Evolutionary conservation across 2,797 vertebrate genomes (phyloP), one percentile per base, ranked within the genome.

Genomic region (Molossus alvarezi): DNA sequence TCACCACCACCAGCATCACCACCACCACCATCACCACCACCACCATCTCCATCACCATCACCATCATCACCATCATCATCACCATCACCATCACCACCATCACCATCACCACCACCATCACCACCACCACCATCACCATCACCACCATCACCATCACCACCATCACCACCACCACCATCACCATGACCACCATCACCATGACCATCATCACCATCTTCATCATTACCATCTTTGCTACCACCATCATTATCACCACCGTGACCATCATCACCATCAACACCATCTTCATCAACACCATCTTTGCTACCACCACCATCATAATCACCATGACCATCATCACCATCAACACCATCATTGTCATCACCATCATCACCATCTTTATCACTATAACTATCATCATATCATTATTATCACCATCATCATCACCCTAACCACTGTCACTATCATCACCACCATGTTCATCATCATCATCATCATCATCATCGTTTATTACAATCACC

Each of bases 161-260:
- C 62, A 64, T 10, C 45, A 27, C 8, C 15, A 13, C 2, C 21
- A 37, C 8, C 10, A 0, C 4, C 62, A n/a, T 8, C 75, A 45
- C 9, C 5, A 1, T 11, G 20, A 2, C 3, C 37, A 53, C 11
- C 29, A 12, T 5, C 41, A 9, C 9, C n/a, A 4, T 1, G 11
- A 9, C 27, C 62, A 5, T 2, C 27, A 29, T 6, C 27, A 29
- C 62, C 25, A 2, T 6, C 25, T 29, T 29, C 27, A 6, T 3
- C 64, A 1, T 1, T 29, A 17, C 7, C n/a, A 18, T 3, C 25
- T 5, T 3, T 7, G 14, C 3, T 18, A 37, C 13, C 15, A 0
- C 0, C 76, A 58, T 23, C 6, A 1, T 12, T 23, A 1, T 3
- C 55, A 41, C 25, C n/a, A 25, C 7, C 29, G 6, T 13, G 23